A percentile compares a stretch with the other conserved stretches of the same genome.
Evolutionary conservation across 1,140 invertebrate genomes (phyloP).

Genomic region (Bombyx mandarina): DNA sequence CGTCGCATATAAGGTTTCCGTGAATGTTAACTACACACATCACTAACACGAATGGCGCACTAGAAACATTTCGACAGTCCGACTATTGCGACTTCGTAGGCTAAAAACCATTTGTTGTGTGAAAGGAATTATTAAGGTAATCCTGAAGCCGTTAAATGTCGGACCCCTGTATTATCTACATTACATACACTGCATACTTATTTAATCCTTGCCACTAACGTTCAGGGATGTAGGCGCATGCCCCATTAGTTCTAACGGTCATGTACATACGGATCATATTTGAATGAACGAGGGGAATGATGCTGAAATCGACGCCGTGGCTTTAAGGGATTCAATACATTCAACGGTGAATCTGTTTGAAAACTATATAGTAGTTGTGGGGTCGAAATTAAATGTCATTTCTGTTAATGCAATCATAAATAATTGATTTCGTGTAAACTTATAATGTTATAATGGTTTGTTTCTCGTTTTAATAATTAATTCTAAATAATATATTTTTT

Average conservation of each 20-base stretch:
- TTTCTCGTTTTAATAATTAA: no score
- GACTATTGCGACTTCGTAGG: slow-evolving; percentile 19
- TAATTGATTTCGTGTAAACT: no score
- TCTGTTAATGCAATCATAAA: no score
- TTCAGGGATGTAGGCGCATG: slow-evolving; percentile 21
- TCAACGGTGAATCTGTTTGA: slow-evolving; percentile 34
- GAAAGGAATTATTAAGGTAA: slow-evolving; percentile 59
- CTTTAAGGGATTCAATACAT: slow-evolving; percentile 51
- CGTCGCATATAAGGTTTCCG: slow-evolving; percentile 43
- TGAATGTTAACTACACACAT: slow-evolving; percentile 4
- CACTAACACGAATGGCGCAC: neutral
- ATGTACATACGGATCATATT: slow-evolving; percentile 39
- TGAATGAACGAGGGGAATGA: slow-evolving; percentile 14
- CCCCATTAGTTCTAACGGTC: slow-evolving; percentile 32
- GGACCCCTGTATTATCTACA: slow-evolving; percentile 62
- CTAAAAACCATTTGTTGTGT: slow-evolving; percentile 59
- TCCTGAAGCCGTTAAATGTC: slow-evolving; percentile 62
- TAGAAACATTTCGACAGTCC: slow-evolving; percentile 16
- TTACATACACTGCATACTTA: slow-evolving; percentile 61
- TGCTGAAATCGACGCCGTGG: slow-evolving; percentile 40
- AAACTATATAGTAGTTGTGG: slow-evolving; percentile 35
- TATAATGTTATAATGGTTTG: no score
- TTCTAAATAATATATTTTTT: no score
- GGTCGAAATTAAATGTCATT: no score
- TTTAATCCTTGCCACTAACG: slow-evolving; percentile 56